These are phyloP conservation scores for Natrix natrix DNA, from an alignment of 2,797 vertebrate species.

Conservation along the genomic window DNA sequence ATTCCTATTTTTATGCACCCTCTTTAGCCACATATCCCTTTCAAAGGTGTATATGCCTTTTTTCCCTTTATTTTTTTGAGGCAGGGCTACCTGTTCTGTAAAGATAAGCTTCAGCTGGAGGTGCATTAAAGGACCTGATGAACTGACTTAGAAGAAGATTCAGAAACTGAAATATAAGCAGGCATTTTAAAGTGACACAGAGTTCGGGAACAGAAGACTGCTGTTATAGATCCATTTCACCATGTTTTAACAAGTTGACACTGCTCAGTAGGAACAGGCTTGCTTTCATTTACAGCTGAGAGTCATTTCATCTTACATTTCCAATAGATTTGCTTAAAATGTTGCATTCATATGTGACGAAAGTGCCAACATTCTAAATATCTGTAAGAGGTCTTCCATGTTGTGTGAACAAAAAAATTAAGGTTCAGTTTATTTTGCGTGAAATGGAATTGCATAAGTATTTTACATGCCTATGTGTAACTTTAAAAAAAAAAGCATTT, in stretches of 20 bases:
- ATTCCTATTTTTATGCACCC: background rate
- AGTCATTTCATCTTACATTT: background rate
- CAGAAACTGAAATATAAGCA: background rate
- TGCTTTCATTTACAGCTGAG: background rate
- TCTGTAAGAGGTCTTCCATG: background rate
- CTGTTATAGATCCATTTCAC: background rate
- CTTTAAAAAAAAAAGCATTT: background rate
- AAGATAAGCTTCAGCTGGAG: background rate
- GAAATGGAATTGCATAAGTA: background rate
- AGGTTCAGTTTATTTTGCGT: background rate
- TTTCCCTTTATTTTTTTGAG: background rate
- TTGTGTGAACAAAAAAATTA: background rate
- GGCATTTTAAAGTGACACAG: background rate
- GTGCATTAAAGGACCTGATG: background rate
- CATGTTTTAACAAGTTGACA: background rate
- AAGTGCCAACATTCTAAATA: background rate
- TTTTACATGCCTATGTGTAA: background rate
- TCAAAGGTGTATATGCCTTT: background rate
- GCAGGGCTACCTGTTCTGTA: background rate
- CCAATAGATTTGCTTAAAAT: background rate
- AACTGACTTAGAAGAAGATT: background rate
- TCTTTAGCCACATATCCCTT: background rate
- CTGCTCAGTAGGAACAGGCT: background rate
- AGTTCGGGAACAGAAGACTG: background rate
- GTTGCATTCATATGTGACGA: background rate